A percentile compares a stretch with the other conserved stretches of the same genome.
Conservation (phyloP, 2,113 vertebrate genomes). For the Panurus biarmicus region DNA sequence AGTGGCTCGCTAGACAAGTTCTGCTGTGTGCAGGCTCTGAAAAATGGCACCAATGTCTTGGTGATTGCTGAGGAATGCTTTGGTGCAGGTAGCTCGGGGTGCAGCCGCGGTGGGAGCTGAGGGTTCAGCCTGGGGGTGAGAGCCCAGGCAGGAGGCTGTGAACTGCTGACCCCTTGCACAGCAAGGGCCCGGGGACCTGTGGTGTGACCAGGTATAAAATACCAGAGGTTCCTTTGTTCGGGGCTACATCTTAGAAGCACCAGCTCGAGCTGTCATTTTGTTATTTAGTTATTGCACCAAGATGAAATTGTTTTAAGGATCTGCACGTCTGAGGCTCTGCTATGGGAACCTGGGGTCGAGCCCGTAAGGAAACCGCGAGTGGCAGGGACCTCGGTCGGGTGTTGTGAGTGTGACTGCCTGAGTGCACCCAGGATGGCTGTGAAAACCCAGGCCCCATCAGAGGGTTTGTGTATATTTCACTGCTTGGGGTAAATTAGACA, state of each 20-base stretch:
- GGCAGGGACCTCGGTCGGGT: accelerated
- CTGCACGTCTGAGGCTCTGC: not conserved
- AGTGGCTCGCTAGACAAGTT: not conserved
- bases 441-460: not conserved
- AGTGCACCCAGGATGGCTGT: not conserved
- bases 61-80: not conserved
- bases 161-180: not conserved
- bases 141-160: accelerated
- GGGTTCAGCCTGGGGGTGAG: not conserved
- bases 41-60: not conserved
- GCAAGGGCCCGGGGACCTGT: accelerated
- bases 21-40: accelerated
- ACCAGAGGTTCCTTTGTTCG: accelerated
- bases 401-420: not conserved
- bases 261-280: not conserved
- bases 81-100: not conserved
- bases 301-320: not conserved
- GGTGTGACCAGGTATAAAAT: not conserved
- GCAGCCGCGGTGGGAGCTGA: not conserved
- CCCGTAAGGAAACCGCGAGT: accelerated
- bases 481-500: not conserved
- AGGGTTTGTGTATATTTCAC: not conserved
- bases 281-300: not conserved
- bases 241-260: not conserved
- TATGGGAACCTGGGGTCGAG: accelerated